phyloP scores from a whole-genome alignment of 2,888 invertebrate genomes.

The Chrysomela aeneicollis region DNA sequence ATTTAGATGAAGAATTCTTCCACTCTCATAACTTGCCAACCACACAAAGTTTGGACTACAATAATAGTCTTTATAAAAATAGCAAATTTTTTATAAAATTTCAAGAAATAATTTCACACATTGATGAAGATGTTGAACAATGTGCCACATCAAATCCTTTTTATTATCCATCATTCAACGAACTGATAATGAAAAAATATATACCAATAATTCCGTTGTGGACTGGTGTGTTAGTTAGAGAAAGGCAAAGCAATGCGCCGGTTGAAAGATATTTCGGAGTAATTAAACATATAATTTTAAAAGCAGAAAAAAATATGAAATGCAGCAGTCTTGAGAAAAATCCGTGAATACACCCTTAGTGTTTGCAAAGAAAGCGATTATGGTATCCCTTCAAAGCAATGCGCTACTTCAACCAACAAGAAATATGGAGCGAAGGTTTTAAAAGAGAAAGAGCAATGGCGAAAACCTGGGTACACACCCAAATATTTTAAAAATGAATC shows the following conservation, averaged over 20 bases:
- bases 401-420: background rate
- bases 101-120: background rate
- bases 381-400: background rate
- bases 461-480: background rate
- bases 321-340: too few relatives aligned
- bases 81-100: too few relatives aligned
- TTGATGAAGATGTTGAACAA: background rate
- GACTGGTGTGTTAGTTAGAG: background rate
- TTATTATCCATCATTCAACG: background rate
- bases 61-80: too few relatives aligned
- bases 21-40: background rate
- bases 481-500: conserved; percentile 5
- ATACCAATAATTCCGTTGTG: background rate
- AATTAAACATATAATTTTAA: background rate
- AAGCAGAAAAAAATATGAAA: background rate
- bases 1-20: background rate
- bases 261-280: conserved; percentile 1
- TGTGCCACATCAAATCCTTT: background rate
- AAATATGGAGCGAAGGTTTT: background rate
- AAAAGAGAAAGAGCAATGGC: background rate
- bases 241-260: background rate
- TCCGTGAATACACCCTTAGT: too few relatives aligned
- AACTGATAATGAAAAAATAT: conserved; percentile 1
- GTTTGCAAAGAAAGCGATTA: background rate
- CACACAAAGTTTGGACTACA: too few relatives aligned